phyloP scores from a whole-genome alignment of 2,888 invertebrate species.

The Branchipolynoe longqiensis region DNA sequence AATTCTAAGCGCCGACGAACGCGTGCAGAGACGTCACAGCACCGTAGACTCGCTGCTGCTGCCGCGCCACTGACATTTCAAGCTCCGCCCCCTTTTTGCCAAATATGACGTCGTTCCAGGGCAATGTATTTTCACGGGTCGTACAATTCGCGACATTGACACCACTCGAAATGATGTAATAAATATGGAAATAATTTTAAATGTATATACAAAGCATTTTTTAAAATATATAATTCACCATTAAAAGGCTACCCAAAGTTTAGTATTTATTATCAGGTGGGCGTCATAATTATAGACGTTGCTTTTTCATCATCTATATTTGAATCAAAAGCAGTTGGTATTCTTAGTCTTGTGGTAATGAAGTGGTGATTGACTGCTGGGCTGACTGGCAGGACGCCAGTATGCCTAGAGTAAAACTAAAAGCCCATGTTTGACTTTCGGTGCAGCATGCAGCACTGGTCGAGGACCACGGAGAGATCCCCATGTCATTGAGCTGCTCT shows the following conservation, averaged over 20 bases:
- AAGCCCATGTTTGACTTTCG: no score
- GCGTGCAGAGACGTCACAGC: constrained; percentile 25
- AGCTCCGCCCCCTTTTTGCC: background rate
- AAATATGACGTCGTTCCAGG: constrained; percentile 16
- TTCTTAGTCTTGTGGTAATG: background rate
- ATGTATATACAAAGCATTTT: no score
- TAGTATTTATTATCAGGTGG: constrained; percentile 28
- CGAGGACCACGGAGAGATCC: no score
- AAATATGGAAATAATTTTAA: no score
- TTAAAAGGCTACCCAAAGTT: background rate
- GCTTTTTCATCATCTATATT: constrained; percentile 2
- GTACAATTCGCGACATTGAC: background rate
- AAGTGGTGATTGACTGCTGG: background rate
- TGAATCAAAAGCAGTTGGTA: background rate
- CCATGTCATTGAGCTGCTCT: no score
- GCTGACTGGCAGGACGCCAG: background rate
- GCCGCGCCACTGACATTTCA: constrained; percentile 31
- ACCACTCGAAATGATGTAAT: background rate
- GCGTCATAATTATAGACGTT: constrained; percentile 35
- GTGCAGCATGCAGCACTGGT: no score
- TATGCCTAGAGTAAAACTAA: background rate
- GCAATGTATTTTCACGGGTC: background rate
- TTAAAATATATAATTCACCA: no score
- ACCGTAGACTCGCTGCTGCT: background rate
- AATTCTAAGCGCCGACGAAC: constrained; percentile 22